Base-by-base conservation (phyloP, 2,113 vertebrate genomes). In the Aspidoscelis tigris region DNA sequence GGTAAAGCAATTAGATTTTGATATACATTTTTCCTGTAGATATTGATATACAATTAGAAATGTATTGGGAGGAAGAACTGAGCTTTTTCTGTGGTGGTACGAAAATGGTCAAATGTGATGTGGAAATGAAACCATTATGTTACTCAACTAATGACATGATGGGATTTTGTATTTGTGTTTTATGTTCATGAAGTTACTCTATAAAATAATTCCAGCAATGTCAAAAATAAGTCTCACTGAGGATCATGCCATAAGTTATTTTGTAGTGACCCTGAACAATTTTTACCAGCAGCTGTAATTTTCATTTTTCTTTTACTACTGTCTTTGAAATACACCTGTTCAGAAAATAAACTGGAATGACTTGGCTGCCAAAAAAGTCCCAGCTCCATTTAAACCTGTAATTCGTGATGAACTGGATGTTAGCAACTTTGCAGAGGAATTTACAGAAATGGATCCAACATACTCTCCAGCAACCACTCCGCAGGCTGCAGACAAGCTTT, bases 391-490 rank as follows among this genome's bases (percentile, higher is more conserved):
- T 95, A 99, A 98, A 90, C 99, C 99, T 0, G 97, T 99, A 83
- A 99, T 99, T 83, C 97, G 98, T 80, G 98, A 99, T 43, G 99
- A 99, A 76, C 88, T 99, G 88, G 99, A 99, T 50, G 99, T 99
- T 90, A 98, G 99, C 87, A 99, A 99, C 93, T 99, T 99, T 92
- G 98, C 99, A 0, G 98, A 99, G 3, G 98, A 99, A 90, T 99
- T 99, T 96, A 99, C 99, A 5, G 99, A 99, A 90, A 99, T 99
- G 99, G 98, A 99, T 89, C 99, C 99, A 0, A 98, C 98, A 1
- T 99, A 99, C 84, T 99, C 99, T 43, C 99, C 99, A 0, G 99
- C 99, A 10, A 98, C 98, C 21, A 95, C 98, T 79, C 98, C 99
- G 78, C 97, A 98, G 94, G 98, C 97, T 95, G 98, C 97, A 3